A percentile compares a stretch with the other conserved stretches of the same genome.
Conservation (phyloP, 2,113 vertebrate genomes). For the Carlito syrichta region DNA sequence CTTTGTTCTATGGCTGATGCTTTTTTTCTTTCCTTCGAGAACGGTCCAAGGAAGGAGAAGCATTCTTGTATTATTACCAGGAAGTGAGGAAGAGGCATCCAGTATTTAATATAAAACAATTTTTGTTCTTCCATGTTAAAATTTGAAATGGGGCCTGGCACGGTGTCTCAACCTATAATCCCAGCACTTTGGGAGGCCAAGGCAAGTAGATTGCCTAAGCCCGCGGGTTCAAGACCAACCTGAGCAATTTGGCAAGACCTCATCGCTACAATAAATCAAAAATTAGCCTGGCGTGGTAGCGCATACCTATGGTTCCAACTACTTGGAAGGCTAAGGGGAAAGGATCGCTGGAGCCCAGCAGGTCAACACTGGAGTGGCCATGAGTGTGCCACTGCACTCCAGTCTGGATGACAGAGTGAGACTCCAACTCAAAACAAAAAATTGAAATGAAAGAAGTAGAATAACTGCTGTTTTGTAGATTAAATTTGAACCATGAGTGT, state of each 20-base stretch:
- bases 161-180: background rate
- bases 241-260: too few species aligned
- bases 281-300: too few species aligned
- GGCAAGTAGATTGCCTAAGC: background rate
- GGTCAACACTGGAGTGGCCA: too few species aligned
- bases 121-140: background rate
- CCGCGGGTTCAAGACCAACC: background rate
- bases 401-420: too few species aligned
- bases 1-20: background rate
- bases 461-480: background rate
- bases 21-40: background rate
- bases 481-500: conserved; percentile 44
- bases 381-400: too few species aligned
- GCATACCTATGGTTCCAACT: too few species aligned
- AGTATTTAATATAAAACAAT: background rate
- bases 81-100: background rate
- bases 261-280: too few species aligned
- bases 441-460: background rate
- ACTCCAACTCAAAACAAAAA: too few species aligned
- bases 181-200: background rate
- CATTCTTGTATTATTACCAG: background rate
- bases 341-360: too few species aligned
- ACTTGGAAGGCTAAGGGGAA: too few species aligned
- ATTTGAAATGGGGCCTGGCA: too few species aligned
- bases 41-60: background rate